Percentiles rank a stretch among this genome's conserved stretches.
These are phyloP conservation scores for Ophraella communa DNA, from an alignment of 2,888 invertebrate genomes.

Conservation along the genomic window DNA sequence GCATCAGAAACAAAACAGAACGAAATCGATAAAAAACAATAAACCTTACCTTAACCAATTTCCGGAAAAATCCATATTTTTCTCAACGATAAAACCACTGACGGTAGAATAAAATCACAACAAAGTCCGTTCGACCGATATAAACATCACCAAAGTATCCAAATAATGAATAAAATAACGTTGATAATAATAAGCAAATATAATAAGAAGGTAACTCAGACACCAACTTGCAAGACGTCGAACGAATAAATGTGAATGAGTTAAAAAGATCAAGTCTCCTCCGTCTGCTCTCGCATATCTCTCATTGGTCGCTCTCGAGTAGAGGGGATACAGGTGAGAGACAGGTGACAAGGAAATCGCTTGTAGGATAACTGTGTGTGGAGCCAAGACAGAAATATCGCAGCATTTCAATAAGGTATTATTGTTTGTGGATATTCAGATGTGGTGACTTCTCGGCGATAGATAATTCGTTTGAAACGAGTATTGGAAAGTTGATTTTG, in stretches of 20 bases:
- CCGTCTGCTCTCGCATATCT: slow-evolving; percentile 43
- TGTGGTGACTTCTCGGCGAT: slow-evolving; percentile 16
- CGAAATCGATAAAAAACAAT: slow-evolving; percentile 11
- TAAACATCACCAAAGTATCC: slow-evolving; percentile 30
- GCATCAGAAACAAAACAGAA: slow-evolving; percentile 4
- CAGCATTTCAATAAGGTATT: slow-evolving; percentile 27
- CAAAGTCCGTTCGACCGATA: slow-evolving; percentile 7
- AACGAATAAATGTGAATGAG: slow-evolving; percentile 40
- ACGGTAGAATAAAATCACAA: slow-evolving; percentile 10
- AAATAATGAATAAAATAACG: neutral
- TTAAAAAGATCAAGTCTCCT: slow-evolving; percentile 54
- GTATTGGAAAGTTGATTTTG: slow-evolving; percentile 36
- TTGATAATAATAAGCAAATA: slow-evolving; percentile 28
- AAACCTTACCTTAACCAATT: slow-evolving; percentile 15
- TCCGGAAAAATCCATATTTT: slow-evolving; percentile 18
- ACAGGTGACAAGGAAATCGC: slow-evolving; percentile 36
- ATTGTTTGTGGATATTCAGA: slow-evolving; percentile 30
- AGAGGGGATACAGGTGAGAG: slow-evolving; percentile 55
- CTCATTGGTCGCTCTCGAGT: slow-evolving; percentile 47
- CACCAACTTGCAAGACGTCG: slow-evolving; percentile 34
- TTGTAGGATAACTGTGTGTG: neutral
- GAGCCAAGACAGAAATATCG: slow-evolving; percentile 14
- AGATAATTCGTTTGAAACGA: slow-evolving; percentile 19
- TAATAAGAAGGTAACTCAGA: neutral
- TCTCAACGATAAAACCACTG: neutral